Base-by-base conservation (phyloP, 2,113 vertebrate genomes). In the Phocoena sinus region DNA sequence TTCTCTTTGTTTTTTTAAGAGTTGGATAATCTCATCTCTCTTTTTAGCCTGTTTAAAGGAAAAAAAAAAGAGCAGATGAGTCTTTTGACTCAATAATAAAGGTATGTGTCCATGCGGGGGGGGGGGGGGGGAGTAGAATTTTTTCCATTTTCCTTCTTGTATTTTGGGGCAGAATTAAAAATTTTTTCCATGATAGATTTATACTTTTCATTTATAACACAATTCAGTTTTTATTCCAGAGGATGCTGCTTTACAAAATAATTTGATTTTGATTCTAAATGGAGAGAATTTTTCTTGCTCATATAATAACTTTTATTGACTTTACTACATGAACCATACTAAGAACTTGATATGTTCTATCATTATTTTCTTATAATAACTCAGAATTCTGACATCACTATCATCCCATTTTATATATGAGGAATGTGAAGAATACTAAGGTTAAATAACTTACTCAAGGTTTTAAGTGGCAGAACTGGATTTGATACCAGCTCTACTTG, bases 1-100 rank as follows among this genome's bases (percentile, higher is more conserved):
- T 97, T 98, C 98, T 97, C 98, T 98, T 97, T 99, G 98, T 96
- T 98, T 99, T 94, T 94, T 98, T 85, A 99, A 94, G 11, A 99
- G 97, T 18, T 97, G 97, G 41, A 99, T 96, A 97, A 99, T 99
- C 91, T 99, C 98, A 31, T 98, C 98, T 92, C 98, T 98, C 58
- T 80, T 98, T 95, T 98, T 98, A 47, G 98, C 99, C 99, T 99
- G 86, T 97, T 60, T 81, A 92, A 97, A 92, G 76, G 36, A 13
- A 36, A 20, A 41, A 13, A 70, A 70, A 89, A 83, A 53, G 21
- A 81, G 25, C 31, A 8, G 21, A 15, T 97, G 47, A 88, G 8
- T 83, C 26, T 98, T 93, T 92, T 86, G 67, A 88, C 3, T 44
- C 8, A 67, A 62, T 80, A 82, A 68, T 70, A 60, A 89, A 79